Evolutionary conservation across 2,888 invertebrate genomes (phyloP).

Genomic region (Spodoptera littoralis): DNA sequence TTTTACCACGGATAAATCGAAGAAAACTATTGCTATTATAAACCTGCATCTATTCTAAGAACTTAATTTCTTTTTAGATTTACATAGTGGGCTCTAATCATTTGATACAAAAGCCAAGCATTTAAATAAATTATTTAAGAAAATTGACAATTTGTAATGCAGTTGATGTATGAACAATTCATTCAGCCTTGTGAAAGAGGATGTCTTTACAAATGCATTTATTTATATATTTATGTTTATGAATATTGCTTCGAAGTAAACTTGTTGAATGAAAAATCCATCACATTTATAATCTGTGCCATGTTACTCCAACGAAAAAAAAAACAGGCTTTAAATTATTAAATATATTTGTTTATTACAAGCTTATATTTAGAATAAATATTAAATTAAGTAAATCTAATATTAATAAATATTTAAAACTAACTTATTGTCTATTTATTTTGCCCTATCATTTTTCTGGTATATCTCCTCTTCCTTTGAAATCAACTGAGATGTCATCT

Average conservation of each 20-base stretch:
- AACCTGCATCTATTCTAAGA: too few species aligned
- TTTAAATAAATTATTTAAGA: background rate
- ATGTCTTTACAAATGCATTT: slow-evolving; percentile 48
- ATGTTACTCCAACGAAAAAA: slow-evolving; percentile 53
- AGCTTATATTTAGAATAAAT: slow-evolving; percentile 49
- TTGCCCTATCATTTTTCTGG: slow-evolving; percentile 24
- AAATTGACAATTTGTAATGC: slow-evolving; percentile 19
- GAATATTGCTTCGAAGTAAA: slow-evolving; percentile 19
- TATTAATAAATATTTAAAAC: slow-evolving; percentile 47
- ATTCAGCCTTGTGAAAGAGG: slow-evolving; percentile 19
- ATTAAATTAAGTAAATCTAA: slow-evolving; percentile 50
- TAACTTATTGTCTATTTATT: slow-evolving; percentile 14
- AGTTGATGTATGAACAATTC: slow-evolving; percentile 26
- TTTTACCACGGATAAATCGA: background rate
- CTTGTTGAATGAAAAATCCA: slow-evolving; percentile 27
- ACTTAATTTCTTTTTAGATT: too few species aligned
- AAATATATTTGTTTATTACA: slow-evolving; percentile 51
- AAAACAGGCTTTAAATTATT: slow-evolving; percentile 56
- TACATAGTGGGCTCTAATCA: background rate
- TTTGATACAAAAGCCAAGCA: background rate
- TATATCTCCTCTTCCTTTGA: slow-evolving; percentile 47
- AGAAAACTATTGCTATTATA: background rate
- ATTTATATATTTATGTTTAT: slow-evolving; percentile 38
- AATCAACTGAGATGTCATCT: slow-evolving; percentile 3
- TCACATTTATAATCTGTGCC: slow-evolving; percentile 47